Evolutionary conservation across 2,888 invertebrate species (phyloP), one percentile per base, ranked within the genome.

Genomic region (Cosmopolites sordidus): DNA sequence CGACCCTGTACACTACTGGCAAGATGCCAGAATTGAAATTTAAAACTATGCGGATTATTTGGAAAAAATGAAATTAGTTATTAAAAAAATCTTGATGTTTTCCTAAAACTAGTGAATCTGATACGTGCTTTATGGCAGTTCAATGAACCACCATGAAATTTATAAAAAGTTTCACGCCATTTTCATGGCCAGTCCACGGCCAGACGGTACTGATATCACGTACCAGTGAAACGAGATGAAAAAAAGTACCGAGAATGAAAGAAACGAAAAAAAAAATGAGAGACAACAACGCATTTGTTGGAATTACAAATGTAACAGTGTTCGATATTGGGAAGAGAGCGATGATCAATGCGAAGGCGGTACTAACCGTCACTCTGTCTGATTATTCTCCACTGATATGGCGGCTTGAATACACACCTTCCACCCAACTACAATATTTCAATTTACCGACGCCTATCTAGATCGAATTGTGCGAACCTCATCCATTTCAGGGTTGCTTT

Each of bases 361-460:
- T 48, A 40, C 63, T 48, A 48, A 42, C 56, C 52, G 56, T 59
- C 58, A 56, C 53, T 62, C 60, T 54, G 58, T 58, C 62, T 62
- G 66, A 66, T 66, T 59, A 66, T 62, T 62, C 60, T 48, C 58
- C 54, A 61, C 66, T 62, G 66, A 66, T 66, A 66, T 37, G 46
- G 39, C 55, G 57, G 50, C 38, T 61, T 60, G 62, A 64, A 66
- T 62, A 66, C 51, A 58, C 58, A 58, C 64, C 63, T 62, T 60
- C 58, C 60, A 63, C 62, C 62, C 64, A 62, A 60, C 58, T 64
- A 66, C 66, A 66, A 67, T 66, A 66, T 68, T 68, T 68, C 66
- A 68, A 68, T 68, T 68, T 67, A 65, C 65, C 60, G 61, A 58
- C 60, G 59, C 58, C 54, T 65, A 66, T 66, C 68, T 66, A 65